These are phyloP conservation scores for Lathronympha strigana DNA, from an alignment of 2,888 invertebrate species.

Conservation along the genomic window DNA sequence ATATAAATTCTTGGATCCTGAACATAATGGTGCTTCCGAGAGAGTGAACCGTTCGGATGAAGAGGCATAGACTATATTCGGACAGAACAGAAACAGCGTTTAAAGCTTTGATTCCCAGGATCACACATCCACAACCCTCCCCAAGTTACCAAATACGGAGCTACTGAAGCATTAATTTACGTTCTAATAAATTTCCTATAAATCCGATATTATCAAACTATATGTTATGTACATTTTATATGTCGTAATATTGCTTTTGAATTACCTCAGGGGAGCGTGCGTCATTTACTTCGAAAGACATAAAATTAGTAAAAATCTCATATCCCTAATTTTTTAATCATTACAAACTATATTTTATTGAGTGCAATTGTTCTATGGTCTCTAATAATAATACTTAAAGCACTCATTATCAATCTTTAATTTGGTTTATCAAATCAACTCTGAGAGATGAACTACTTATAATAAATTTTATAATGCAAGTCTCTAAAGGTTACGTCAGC, in stretches of 20 bases:
- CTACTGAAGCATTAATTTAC: constrained; percentile 75
- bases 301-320: constrained; percentile 79
- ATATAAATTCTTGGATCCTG: neutral
- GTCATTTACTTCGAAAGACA: constrained; percentile 71
- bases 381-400: constrained; percentile 78
- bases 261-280: constrained; percentile 82
- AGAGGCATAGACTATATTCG: constrained; percentile 63
- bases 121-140: constrained; percentile 75
- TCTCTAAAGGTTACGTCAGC: constrained; percentile 76
- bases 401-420: constrained; percentile 77
- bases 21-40: neutral
- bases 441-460: constrained; percentile 55
- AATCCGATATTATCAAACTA: constrained; percentile 83
- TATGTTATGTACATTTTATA: constrained; percentile 82
- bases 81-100: constrained; percentile 74
- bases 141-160: constrained; percentile 66
- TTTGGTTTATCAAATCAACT: constrained; percentile 76
- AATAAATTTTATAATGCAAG: constrained; percentile 67
- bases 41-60: constrained; percentile 44
- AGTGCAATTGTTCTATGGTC: constrained; percentile 73
- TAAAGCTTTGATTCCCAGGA: constrained; percentile 84
- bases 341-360: constrained; percentile 69
- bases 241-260: constrained; percentile 84
- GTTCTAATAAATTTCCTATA: constrained; percentile 81
- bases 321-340: constrained; percentile 74